A percentile compares a stretch with the other conserved stretches of the same genome.
phyloP scores from a whole-genome alignment of 2,888 invertebrate species.

The Mimas tiliae region DNA sequence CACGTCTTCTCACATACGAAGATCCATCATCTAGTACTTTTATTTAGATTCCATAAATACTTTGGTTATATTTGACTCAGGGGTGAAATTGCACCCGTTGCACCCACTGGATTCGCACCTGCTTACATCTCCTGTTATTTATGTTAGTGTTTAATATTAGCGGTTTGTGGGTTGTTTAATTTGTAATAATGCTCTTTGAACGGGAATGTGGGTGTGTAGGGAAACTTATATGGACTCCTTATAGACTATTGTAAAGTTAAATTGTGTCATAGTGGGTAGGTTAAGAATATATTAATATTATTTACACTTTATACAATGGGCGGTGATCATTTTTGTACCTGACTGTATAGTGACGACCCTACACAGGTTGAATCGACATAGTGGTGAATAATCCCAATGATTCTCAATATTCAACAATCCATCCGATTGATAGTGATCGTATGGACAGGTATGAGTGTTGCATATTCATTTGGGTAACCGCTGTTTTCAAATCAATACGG shows the following conservation, averaged over 20 bases:
- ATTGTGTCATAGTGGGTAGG: background rate
- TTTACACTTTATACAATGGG: too few species aligned
- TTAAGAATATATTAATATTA: too few species aligned
- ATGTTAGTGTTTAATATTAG: slow-evolving; percentile 24
- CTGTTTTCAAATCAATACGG: background rate
- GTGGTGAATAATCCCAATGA: background rate
- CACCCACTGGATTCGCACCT: background rate
- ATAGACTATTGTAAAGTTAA: background rate
- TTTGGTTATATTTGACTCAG: too few species aligned
- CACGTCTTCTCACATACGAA: too few species aligned
- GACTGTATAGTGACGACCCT: background rate
- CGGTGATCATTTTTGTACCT: too few species aligned
- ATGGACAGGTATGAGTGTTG: background rate
- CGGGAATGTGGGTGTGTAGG: background rate
- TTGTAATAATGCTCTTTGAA: background rate
- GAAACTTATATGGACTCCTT: background rate
- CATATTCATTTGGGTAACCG: background rate
- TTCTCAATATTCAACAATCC: background rate
- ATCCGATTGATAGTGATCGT: background rate
- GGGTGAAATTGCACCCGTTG: background rate
- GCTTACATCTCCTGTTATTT: slow-evolving; percentile 13
- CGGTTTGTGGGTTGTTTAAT: background rate
- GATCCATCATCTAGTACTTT: too few species aligned
- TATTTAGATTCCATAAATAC: too few species aligned
- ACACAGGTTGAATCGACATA: background rate